A percentile compares a stretch with the other conserved stretches of the same genome.
phyloP scores from a whole-genome alignment of 2,113 vertebrate species.

The Anoplopoma fimbria region DNA sequence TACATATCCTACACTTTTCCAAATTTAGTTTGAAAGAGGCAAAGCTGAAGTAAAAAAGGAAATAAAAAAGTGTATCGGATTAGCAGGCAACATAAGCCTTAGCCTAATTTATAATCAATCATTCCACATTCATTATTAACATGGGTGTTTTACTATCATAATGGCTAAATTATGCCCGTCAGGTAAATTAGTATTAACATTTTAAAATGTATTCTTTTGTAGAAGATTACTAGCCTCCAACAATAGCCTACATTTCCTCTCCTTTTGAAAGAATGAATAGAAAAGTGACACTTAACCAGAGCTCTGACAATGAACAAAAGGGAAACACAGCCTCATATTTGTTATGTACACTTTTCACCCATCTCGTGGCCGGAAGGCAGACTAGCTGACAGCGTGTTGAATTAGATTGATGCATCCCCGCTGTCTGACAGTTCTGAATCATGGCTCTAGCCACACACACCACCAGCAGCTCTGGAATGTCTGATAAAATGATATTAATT shows the following conservation, averaged over 20 bases:
- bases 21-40: neutral
- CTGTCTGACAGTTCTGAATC: constrained; percentile 84
- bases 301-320: constrained; percentile 78
- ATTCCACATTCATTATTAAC: constrained; percentile 42
- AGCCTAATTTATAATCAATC: constrained; percentile 22
- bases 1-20: neutral
- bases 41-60: neutral
- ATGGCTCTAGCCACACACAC: constrained; percentile 89
- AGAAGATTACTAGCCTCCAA: neutral
- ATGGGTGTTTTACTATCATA: neutral
- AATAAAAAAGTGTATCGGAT: neutral
- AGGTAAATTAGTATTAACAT: constrained; percentile 25
- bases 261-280: neutral
- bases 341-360: constrained; percentile 58
- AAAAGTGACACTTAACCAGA: constrained; percentile 29
- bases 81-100: neutral
- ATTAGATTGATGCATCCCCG: constrained; percentile 78
- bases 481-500: constrained; percentile 99
- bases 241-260: neutral
- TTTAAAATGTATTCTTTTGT: constrained; percentile 3
- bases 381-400: constrained; percentile 54
- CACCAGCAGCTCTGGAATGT: constrained; percentile 93
- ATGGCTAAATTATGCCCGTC: constrained; percentile 2
- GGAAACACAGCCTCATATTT: constrained; percentile 61
- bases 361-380: constrained; percentile 63